Conservation (phyloP, 2,888 invertebrate species). For the Oscheius sp. region DNA sequence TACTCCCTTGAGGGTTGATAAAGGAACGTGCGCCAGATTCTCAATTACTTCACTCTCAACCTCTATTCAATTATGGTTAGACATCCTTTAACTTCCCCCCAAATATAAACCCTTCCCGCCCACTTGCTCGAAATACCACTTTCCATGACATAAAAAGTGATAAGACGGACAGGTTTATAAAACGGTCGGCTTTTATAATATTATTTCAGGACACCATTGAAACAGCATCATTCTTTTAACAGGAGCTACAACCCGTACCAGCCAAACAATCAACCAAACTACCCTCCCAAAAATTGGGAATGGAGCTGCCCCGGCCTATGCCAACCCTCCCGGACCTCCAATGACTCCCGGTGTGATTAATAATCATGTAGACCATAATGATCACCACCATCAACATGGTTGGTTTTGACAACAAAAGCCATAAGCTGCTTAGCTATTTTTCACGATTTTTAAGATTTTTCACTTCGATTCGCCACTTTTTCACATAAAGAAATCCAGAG, state of each 20-base stretch:
- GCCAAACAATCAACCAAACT: background rate
- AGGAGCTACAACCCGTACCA: slow-evolving; percentile 12
- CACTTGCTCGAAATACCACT: background rate
- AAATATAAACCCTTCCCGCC: background rate
- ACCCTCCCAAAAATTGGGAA: background rate
- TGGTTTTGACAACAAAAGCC: background rate
- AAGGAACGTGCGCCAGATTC: slow-evolving; percentile 23
- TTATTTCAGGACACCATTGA: too few relatives aligned
- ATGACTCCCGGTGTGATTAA: background rate
- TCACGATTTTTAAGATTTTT: too few relatives aligned
- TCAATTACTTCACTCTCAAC: slow-evolving; percentile 33
- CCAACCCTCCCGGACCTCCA: background rate
- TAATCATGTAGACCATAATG: background rate
- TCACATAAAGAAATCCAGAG: too few relatives aligned
- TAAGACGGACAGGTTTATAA: background rate
- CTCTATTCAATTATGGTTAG: slow-evolving; percentile 30
- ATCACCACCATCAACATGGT: background rate
- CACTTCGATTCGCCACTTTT: too few relatives aligned
- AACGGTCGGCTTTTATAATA: too few relatives aligned
- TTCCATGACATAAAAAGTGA: slow-evolving; percentile 4
- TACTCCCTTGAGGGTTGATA: slow-evolving; percentile 15
- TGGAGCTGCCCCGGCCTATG: slow-evolving; percentile 13
- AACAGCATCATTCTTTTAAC: background rate
- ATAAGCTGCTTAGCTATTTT: background rate
- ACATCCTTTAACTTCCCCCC: background rate